A percentile compares a stretch with the other conserved stretches of the same genome.
These are phyloP conservation scores for Glaucomys volans DNA, from an alignment of 2,113 vertebrate species.

Conservation along the genomic window DNA sequence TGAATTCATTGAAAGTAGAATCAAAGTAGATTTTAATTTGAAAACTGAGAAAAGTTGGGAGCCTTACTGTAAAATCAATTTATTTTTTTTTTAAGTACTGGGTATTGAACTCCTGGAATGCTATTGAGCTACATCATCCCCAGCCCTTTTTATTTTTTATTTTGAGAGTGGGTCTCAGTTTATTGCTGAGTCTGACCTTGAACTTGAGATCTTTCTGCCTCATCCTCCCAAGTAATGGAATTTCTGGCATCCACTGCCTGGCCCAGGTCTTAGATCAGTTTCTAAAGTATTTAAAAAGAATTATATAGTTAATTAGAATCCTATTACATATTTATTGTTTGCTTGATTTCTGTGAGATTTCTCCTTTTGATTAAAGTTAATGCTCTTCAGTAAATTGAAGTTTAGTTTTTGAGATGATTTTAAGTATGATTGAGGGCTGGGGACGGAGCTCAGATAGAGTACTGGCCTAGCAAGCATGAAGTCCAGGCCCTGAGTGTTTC, in stretches of 20 bases:
- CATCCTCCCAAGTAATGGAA: background rate
- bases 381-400: background rate
- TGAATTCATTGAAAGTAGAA: background rate
- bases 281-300: background rate
- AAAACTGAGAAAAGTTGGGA: background rate
- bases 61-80: background rate
- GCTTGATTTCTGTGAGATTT: slow-evolving; percentile 15
- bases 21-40: slow-evolving; percentile 45
- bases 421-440: background rate
- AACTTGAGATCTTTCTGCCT: too few relatives aligned
- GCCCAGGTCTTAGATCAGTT: background rate
- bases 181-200: too few relatives aligned
- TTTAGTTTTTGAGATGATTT: background rate
- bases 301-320: slow-evolving; percentile 11
- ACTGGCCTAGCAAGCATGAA: background rate
- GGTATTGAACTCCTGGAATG: too few relatives aligned
- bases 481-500: background rate
- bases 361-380: slow-evolving; percentile 27
- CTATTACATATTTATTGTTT: slow-evolving; percentile 42
- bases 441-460: too few relatives aligned
- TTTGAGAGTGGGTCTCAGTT: too few relatives aligned
- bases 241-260: too few relatives aligned
- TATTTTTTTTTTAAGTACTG: too few relatives aligned
- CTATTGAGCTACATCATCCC: too few relatives aligned
- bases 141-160: too few relatives aligned